Percentiles rank a stretch among this genome's conserved stretches.
Conservation (phyloP, 2,888 invertebrate genomes). For the Adelognathus sp. region DNA sequence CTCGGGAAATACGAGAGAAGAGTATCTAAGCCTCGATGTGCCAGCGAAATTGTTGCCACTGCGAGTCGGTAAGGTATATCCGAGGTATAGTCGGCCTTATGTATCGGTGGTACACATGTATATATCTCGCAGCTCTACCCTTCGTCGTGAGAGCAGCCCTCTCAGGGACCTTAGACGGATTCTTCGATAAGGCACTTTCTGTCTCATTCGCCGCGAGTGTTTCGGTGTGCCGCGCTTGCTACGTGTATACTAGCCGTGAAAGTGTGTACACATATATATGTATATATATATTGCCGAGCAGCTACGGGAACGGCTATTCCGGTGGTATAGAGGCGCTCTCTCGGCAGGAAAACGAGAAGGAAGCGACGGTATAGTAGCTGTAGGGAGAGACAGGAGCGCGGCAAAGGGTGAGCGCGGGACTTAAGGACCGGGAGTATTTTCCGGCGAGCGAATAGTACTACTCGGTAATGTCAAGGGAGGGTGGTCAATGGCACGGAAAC, state of each 20-base stretch:
- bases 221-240: neutral
- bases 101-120: neutral
- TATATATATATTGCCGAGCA: conserved; percentile 2
- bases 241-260: neutral
- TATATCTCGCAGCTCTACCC: neutral
- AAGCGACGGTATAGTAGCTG: conserved; percentile 46
- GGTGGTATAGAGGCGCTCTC: conserved; percentile 37
- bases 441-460: conserved; percentile 60
- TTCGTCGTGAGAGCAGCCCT: conserved; percentile 35
- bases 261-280: too few relatives aligned
- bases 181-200: conserved; percentile 53
- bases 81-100: neutral
- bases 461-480: conserved; percentile 64
- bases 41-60: neutral
- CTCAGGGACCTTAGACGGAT: conserved; percentile 41
- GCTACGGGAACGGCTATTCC: conserved; percentile 45
- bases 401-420: conserved; percentile 59
- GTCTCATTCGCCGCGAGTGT: conserved; percentile 13
- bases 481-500: conserved; percentile 69
- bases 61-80: neutral
- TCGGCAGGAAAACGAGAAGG: conserved; percentile 13
- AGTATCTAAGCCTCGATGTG: conserved; percentile 43
- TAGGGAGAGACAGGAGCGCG: conserved; percentile 17
- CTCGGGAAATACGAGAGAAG: conserved; percentile 57
- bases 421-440: conserved; percentile 64